These are phyloP conservation scores for Drosophila melanica DNA, from an alignment of 1,140 invertebrate species.

Conservation along the genomic window DNA sequence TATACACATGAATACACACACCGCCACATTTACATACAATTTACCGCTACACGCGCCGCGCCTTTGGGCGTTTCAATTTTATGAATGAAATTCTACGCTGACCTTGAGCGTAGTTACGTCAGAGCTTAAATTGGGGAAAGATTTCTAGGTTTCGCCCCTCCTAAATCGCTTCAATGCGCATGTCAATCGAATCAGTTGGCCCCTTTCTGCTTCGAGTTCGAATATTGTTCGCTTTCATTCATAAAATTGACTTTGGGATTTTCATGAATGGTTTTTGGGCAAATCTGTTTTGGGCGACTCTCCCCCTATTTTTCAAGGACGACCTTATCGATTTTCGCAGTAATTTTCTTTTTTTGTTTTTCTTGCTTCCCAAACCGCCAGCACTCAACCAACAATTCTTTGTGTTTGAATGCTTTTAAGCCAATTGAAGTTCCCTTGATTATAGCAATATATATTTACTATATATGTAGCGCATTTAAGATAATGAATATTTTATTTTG, in stretches of 20 bases:
- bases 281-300: conserved; percentile 7
- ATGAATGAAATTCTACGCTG: conserved; percentile 81
- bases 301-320: conserved; percentile 63
- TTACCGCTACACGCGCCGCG: conserved; percentile 32
- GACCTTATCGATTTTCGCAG: conserved; percentile 70
- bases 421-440: no score
- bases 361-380: not conserved
- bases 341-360: conserved; percentile 15
- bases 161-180: conserved; percentile 14
- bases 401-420: conserved; percentile 31
- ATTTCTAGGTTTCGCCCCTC: not conserved
- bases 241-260: conserved; percentile 15
- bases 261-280: conserved; percentile 63
- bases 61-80: conserved; percentile 65
- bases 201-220: conserved; percentile 26
- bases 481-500: not conserved
- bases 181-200: not conserved
- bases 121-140: conserved; percentile 53
- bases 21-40: conserved; percentile 15
- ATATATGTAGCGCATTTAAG: not conserved
- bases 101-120: conserved; percentile 77
- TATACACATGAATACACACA: conserved; percentile 1
- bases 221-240: conserved; percentile 15
- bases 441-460: conserved; percentile 4
- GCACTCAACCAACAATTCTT: no score